Base-by-base conservation (phyloP, 2,797 vertebrate species). In the Argentina silus region DNA sequence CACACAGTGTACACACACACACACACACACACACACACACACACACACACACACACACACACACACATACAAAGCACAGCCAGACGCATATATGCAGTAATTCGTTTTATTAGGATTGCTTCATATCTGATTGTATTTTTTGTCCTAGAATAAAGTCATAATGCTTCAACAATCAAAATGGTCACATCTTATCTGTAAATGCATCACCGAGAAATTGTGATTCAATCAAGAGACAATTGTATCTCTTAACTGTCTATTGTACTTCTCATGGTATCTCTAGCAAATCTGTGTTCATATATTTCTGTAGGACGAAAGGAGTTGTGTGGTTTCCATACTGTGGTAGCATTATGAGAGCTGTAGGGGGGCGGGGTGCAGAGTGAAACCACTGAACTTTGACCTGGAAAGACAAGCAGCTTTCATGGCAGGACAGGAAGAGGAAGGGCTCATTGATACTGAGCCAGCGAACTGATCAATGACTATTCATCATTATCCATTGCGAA, bases 381-480 rank as follows among this genome's bases (percentile, higher is more conserved):
- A 87, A 82, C 86, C 83, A 75, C 71, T 92, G 88, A 92, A 90
- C 90, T 92, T 91, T 92, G 90, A 93, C 90, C 91, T 85, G 88
- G 85, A 89, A 86, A 86, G 78, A 81, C 78, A 68, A 78, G 85
- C 84, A 67, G 85, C 83, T 71, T 77, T 73, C 45, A 79, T 82
- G 84, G 84, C 83, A 81, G 80, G 74, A 80, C 78, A 87, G 85
- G 81, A 88, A 85, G 67, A 85, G 89, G 84, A 91, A 88, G 75
- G 55, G 72, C 76, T 79, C 60, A 7, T 71, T 79, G 59, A 15
- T 67, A 44, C 23, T 44, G 23, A 48, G 72, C 60, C 67, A 56
- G 14, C 21, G 56, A 59, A 73, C n/a, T 64, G 50, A 74, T 69
- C 66, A 1, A 79, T 86, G 73, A 75, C 82, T 83, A 76, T 76